Evolutionary conservation across 2,797 vertebrate genomes (phyloP), one percentile per base, ranked within the genome.

Genomic region (Pseudochromis fuscus): DNA sequence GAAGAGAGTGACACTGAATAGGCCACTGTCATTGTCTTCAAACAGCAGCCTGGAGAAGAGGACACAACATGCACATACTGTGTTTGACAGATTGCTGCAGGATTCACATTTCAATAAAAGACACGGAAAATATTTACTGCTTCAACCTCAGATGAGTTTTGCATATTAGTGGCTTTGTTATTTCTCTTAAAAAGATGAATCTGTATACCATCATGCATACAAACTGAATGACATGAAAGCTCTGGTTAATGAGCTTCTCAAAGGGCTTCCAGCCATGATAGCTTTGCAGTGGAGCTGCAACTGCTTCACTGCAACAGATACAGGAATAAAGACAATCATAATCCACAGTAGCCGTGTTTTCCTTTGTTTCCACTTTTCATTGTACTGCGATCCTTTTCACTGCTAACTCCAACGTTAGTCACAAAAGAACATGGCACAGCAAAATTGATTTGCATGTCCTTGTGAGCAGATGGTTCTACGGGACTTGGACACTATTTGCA

Each of bases 1-100:
- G 91, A 99, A 99, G 58, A 99, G 94, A 30, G 98, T 99, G 75
- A 99, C 96, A 0, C 95, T 96, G 91, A 96, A 98, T 66, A 99
- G 95, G 60, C 97, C 97, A 59, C 96, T 97, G 72, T 98, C 98
- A 38, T 96, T 92, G 93, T 99, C 98, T 85, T 99, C 97, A 68
- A 95, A 98, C 10, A 99, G 95, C 79, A 98, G 94, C 84, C 97
- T 98, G 79, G 15, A 70, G 94, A 77, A 75, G 4, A 81, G 48
- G 50, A 76, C 5, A 25, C 7, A 42, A 18, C 12, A 23, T 0
- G 11, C 56, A 31, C 23, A 57, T 24, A 7, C 4, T 4, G 5
- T 21, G n/a, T 31, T 15, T 27, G 21, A 44, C 11, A 52, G 6
- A 33, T 65, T 51, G 55, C 30, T 42, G 33, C 25, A 52, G 15